phyloP scores from a whole-genome alignment of 2,797 vertebrate species.

The Myotis planiceps region DNA sequence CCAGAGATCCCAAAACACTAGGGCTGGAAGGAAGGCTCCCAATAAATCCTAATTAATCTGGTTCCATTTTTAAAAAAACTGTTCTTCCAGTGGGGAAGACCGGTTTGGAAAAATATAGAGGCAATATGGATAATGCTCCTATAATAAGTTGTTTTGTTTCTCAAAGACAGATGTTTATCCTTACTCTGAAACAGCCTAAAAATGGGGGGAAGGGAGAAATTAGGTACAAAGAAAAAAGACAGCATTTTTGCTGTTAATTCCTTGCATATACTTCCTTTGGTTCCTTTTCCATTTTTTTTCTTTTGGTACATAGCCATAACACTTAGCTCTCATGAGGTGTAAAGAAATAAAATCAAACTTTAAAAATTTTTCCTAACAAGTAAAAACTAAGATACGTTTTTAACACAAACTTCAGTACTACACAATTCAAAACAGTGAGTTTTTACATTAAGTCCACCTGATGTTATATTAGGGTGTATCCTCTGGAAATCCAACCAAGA shows the following conservation, averaged over 20 bases:
- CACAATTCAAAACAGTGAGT: not conserved
- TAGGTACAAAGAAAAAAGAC: not conserved
- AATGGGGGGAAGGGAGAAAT: not conserved
- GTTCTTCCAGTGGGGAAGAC: not conserved
- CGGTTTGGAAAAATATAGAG: not conserved
- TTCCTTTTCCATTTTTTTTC: not conserved
- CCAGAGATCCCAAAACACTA: not conserved
- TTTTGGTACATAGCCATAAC: not conserved
- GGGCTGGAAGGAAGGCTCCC: not conserved
- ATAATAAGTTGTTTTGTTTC: conserved; percentile 4
- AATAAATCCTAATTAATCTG: not conserved
- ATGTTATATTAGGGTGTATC: conserved; percentile 82
- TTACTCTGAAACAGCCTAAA: not conserved
- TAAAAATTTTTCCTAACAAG: not conserved
- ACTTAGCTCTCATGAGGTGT: not conserved
- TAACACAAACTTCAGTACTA: not conserved
- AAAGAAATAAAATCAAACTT: conserved; percentile 32
- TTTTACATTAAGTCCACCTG: conserved; percentile 28
- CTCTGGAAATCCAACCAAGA: conserved; percentile 79
- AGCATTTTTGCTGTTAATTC: not conserved
- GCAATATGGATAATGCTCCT: not conserved
- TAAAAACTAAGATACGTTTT: conserved; percentile 6
- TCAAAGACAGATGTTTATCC: not conserved
- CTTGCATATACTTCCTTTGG: not conserved
- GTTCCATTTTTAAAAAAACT: not conserved